A percentile compares a stretch with the other conserved stretches of the same genome.
Conservation (phyloP, 2,113 vertebrate species). For the Microtus ochrogaster region DNA sequence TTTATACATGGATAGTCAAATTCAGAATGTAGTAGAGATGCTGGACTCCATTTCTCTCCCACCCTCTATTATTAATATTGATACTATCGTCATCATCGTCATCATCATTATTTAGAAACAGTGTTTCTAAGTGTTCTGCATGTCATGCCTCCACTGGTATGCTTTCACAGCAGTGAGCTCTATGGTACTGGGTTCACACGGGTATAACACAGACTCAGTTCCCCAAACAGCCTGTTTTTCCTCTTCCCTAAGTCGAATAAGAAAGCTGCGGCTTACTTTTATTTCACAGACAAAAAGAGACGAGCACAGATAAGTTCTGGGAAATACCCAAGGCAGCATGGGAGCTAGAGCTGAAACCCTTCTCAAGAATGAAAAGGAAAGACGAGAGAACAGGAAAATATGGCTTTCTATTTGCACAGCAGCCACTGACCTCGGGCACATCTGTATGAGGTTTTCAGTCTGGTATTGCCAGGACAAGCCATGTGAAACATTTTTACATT, state of each 20-base stretch:
- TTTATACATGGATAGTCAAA: not conserved
- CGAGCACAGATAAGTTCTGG: not conserved
- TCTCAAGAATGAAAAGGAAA: not conserved
- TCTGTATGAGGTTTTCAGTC: rapidly evolving
- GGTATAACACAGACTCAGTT: rapidly evolving
- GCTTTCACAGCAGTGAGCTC: not conserved
- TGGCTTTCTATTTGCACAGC: not conserved
- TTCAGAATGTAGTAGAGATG: not conserved
- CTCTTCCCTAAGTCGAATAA: not conserved
- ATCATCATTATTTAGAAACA: not conserved
- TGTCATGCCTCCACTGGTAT: rapidly evolving
- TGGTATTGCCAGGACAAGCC: not conserved
- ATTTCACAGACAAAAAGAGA: not conserved
- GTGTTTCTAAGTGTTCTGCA: not conserved
- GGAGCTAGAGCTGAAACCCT: not conserved
- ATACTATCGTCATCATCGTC: no score
- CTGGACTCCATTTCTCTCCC: not conserved
- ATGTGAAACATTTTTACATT: not conserved
- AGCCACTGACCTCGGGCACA: rapidly evolving
- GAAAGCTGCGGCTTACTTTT: not conserved
- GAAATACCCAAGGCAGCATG: not conserved
- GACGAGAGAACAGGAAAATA: not conserved
- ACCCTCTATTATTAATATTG: no score
- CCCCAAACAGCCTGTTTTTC: not conserved
- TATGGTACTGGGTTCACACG: rapidly evolving